These are phyloP conservation scores for Calameuta idolon DNA, from an alignment of 2,888 invertebrate species.

Conservation along the genomic window DNA sequence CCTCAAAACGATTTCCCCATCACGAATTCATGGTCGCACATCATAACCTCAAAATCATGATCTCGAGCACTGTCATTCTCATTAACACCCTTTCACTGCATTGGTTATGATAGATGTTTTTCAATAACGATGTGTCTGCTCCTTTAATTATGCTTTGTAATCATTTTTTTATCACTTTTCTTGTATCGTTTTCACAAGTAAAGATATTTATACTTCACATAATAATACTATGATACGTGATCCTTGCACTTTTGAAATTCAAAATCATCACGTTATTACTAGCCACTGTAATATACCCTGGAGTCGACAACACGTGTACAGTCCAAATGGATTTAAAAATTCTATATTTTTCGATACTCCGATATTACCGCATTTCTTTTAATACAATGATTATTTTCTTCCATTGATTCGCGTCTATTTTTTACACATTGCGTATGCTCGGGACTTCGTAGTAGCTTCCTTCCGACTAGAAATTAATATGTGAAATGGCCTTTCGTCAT, in stretches of 20 bases:
- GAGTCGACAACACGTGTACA: not conserved
- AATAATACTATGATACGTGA: not conserved
- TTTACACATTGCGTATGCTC: not conserved
- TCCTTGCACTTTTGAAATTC: not conserved
- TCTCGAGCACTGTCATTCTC: not conserved
- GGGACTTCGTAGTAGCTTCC: not conserved
- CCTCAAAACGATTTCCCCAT: constrained; percentile 9
- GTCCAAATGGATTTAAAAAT: not conserved
- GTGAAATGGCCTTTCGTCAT: not conserved
- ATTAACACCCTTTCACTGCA: constrained; percentile 23
- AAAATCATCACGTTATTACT: not conserved
- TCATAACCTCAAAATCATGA: constrained; percentile 11
- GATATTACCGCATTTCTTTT: not conserved
- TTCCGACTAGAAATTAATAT: not conserved
- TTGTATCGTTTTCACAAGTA: not conserved
- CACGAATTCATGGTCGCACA: constrained; percentile 15
- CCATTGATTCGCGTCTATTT: not conserved
- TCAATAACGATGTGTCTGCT: constrained; percentile 35
- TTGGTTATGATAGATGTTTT: constrained; percentile 42
- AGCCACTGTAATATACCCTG: not conserved
- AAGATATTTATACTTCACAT: not conserved
- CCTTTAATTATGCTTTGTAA: not conserved
- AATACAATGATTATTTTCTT: not conserved
- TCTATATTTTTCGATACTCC: not conserved
- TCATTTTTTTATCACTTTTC: not conserved